Conservation (phyloP, 1,140 invertebrate species). For the Aphelenchoides besseyi region DNA sequence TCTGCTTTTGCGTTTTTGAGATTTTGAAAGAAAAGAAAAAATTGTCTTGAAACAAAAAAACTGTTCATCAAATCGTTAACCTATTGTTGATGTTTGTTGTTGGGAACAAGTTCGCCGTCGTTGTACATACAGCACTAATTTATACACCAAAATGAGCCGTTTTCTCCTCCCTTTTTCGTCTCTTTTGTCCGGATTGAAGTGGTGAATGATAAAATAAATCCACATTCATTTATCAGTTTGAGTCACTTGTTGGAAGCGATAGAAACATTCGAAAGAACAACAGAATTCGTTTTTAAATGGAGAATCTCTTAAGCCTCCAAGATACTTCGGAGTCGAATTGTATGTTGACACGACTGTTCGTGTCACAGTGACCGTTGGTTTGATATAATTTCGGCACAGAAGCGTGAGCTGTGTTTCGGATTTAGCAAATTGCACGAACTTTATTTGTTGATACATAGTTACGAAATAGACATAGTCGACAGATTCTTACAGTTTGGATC, state of each 20-base stretch:
- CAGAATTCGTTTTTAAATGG: too few relatives aligned
- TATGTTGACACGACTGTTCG: too few relatives aligned
- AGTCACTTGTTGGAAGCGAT: neutral
- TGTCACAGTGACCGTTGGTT: too few relatives aligned
- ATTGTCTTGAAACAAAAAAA: neutral
- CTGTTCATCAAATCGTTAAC: neutral
- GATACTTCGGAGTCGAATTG: too few relatives aligned
- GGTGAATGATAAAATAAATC: conserved; percentile 8
- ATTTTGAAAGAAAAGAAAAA: neutral
- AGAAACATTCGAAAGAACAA: too few relatives aligned
- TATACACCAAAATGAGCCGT: conserved; percentile 1
- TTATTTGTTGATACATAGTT: too few relatives aligned
- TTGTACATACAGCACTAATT: neutral
- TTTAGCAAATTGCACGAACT: too few relatives aligned
- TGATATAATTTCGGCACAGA: too few relatives aligned
- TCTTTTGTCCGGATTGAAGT: conserved; percentile 1
- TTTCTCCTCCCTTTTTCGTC: neutral
- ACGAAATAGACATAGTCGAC: too few relatives aligned
- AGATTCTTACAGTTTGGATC: conserved; percentile 37
- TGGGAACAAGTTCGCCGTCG: neutral
- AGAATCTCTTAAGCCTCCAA: too few relatives aligned
- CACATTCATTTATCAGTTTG: conserved; percentile 15
- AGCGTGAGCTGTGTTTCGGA: too few relatives aligned
- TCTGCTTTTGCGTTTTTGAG: neutral
- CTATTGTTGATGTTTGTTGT: conserved; percentile 4